phyloP scores from a whole-genome alignment of 2,113 vertebrate species.

The Chamaea fasciata region DNA sequence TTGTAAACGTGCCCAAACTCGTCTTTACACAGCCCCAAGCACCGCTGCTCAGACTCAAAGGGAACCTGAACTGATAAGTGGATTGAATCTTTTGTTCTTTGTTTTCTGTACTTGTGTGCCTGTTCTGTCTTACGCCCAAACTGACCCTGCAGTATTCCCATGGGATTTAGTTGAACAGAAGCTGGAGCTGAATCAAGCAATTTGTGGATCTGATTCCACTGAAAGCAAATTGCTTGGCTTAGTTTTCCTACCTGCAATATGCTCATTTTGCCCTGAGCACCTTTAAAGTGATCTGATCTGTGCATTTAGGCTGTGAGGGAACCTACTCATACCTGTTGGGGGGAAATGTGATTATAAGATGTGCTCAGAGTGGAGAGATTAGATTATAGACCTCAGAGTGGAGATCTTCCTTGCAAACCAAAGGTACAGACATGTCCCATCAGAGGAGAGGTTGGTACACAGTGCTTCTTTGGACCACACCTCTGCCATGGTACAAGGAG shows the following conservation, averaged over 20 bases:
- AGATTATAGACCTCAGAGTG: not conserved
- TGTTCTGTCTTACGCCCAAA: not conserved
- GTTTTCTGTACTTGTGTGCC: not conserved
- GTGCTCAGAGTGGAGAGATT: not conserved
- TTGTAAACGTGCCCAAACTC: not conserved
- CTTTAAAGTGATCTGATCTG: not conserved
- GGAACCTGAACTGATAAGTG: conserved; percentile 1
- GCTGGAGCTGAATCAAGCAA: not conserved
- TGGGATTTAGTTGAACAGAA: not conserved
- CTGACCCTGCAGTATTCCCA: not conserved
- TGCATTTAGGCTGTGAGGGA: not conserved
- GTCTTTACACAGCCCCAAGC: not conserved
- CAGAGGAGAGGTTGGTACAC: not conserved
- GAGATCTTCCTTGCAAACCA: not conserved
- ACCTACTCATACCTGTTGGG: not conserved
- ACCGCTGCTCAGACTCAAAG: not conserved
- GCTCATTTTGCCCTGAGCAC: not conserved
- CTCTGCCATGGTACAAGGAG: not conserved
- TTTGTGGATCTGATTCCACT: not conserved
- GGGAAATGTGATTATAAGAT: not conserved
- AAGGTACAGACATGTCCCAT: not conserved
- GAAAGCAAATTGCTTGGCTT: not conserved
- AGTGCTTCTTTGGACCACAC: not conserved
- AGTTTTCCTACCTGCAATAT: not conserved
- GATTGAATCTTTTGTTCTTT: not conserved